Percentiles rank a stretch among this genome's conserved stretches.
phyloP scores from a whole-genome alignment of 2,888 invertebrate genomes.

The Cylindroiulus punctatus region DNA sequence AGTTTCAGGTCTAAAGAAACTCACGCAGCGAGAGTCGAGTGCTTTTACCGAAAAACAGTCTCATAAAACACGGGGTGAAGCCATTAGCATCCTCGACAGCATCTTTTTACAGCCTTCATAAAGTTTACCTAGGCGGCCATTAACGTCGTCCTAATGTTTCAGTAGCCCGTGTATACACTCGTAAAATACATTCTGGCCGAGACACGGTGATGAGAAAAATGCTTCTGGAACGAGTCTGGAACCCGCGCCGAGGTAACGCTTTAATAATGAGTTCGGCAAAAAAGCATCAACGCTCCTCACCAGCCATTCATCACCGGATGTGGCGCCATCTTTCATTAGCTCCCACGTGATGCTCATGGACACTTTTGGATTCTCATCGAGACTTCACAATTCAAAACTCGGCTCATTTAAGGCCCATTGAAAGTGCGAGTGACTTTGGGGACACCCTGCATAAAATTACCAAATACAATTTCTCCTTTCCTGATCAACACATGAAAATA shows the following conservation, averaged over 20 bases:
- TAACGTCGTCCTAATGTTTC: conserved; percentile 1
- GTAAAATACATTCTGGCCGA: not conserved
- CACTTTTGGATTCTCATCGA: too few relatives aligned
- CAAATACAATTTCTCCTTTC: too few relatives aligned
- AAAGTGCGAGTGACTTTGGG: not conserved
- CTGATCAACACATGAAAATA: too few relatives aligned
- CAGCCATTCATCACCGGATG: not conserved
- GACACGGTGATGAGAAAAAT: not conserved
- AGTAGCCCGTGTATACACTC: not conserved
- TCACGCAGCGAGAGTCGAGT: not conserved
- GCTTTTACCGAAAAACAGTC: not conserved
- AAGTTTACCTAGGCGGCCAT: not conserved
- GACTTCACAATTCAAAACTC: too few relatives aligned
- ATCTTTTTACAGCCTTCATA: conserved; percentile 1
- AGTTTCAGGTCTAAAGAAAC: not conserved
- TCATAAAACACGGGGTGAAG: not conserved
- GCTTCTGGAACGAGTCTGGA: too few relatives aligned
- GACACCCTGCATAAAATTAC: too few relatives aligned
- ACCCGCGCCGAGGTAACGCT: not conserved
- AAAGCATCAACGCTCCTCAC: not conserved
- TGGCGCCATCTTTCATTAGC: not conserved
- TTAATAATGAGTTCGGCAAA: not conserved
- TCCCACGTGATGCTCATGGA: too few relatives aligned
- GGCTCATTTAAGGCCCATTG: not conserved
- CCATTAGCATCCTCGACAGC: conserved; percentile 1